Conservation (phyloP, 1,140 invertebrate species). For the Neotoxoptera formosana region DNA sequence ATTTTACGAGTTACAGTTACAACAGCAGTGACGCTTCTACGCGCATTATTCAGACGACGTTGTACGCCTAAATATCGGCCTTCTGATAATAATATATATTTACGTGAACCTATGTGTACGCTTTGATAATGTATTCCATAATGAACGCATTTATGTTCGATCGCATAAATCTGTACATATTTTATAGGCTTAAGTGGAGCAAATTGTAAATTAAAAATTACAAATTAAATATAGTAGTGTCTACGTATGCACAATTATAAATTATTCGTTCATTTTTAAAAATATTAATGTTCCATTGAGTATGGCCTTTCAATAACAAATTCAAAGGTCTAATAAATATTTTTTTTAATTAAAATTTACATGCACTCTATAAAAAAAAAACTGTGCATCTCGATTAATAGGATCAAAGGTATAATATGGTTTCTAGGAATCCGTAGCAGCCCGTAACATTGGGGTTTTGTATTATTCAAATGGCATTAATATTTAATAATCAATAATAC, state of each 20-base stretch:
- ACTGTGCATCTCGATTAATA: background rate
- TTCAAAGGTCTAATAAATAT: background rate
- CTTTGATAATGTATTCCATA: background rate
- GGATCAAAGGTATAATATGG: background rate
- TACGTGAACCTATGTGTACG: background rate
- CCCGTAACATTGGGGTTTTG: background rate
- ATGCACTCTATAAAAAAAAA: background rate
- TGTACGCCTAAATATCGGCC: background rate
- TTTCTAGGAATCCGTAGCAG: too few species aligned
- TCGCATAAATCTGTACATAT: background rate
- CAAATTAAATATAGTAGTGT: background rate
- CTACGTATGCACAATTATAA: background rate
- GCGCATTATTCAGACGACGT: background rate
- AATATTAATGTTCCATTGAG: background rate
- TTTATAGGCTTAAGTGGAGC: background rate
- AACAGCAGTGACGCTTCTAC: background rate
- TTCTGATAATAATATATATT: background rate
- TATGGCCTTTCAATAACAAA: background rate
- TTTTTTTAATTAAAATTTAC: background rate
- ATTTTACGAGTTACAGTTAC: background rate
- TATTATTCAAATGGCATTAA: background rate
- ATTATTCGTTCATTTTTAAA: background rate
- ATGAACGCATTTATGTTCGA: background rate
- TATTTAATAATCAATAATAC: background rate
- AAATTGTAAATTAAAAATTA: background rate